Percentiles rank a stretch among this genome's conserved stretches.
Conservation (phyloP, 2,113 vertebrate genomes). For the Elanus axillaris region DNA sequence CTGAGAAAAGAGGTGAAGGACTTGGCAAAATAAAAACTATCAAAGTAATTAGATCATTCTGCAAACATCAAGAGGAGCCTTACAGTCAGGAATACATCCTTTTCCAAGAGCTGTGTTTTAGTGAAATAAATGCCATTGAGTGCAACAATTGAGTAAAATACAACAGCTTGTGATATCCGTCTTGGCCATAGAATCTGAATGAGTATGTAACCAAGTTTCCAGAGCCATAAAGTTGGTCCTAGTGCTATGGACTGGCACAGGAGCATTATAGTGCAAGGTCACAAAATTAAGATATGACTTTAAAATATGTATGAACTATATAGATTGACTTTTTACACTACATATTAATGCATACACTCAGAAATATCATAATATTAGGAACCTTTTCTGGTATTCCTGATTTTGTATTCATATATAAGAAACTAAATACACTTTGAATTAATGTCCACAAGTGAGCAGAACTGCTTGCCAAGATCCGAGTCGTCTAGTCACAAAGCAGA, state of each 20-base stretch:
- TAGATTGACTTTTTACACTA: neutral
- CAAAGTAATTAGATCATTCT: neutral
- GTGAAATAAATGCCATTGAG: neutral
- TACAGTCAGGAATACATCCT: neutral
- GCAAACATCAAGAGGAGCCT: neutral
- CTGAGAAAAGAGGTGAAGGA: neutral
- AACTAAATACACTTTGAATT: neutral
- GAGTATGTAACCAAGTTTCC: neutral
- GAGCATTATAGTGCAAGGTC: neutral
- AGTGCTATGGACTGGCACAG: neutral
- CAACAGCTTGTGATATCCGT: neutral
- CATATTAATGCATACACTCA: neutral
- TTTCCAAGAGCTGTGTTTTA: neutral
- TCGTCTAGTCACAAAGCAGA: neutral
- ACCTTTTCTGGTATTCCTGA: neutral
- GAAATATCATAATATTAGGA: neutral
- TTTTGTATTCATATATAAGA: neutral
- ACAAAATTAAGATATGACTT: neutral
- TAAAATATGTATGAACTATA: neutral
- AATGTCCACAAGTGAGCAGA: neutral
- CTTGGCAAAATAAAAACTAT: neutral
- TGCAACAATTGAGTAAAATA: neutral
- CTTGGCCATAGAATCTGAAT: neutral
- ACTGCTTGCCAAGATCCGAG: neutral
- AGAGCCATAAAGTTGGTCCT: neutral